phyloP scores from a whole-genome alignment of 1,140 invertebrate genomes.

The Cepaea nemoralis region DNA sequence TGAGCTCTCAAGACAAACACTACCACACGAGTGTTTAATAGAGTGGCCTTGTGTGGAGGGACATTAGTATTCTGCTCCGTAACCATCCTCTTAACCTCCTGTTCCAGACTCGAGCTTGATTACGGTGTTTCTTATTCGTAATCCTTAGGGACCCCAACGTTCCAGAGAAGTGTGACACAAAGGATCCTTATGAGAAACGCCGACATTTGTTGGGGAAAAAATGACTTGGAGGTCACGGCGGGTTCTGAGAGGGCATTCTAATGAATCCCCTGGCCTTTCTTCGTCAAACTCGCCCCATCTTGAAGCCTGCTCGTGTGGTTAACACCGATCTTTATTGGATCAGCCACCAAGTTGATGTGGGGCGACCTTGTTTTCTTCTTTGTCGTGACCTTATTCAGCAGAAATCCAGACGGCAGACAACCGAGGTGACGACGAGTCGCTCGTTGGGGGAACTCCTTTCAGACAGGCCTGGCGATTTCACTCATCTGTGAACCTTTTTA shows the following conservation, averaged over 20 bases:
- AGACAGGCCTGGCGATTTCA: not conserved
- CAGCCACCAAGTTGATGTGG: not conserved
- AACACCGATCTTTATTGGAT: not conserved
- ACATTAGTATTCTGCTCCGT: not conserved
- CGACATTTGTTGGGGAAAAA: conserved; percentile 2
- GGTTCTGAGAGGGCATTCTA: conserved; percentile 11
- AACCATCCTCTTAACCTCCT: conserved; percentile 2
- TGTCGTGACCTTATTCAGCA: not conserved
- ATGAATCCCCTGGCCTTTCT: not conserved
- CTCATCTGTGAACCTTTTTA: not conserved
- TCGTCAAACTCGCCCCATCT: conserved; percentile 2
- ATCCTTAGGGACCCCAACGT: not conserved
- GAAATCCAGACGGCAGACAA: not conserved
- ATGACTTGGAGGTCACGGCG: not conserved
- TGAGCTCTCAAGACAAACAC: conserved; percentile 9
- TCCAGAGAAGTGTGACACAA: conserved; percentile 5
- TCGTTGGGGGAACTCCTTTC: not conserved
- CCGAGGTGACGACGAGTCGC: not conserved
- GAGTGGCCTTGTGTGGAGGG: not conserved
- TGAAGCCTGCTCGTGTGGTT: conserved; percentile 3
- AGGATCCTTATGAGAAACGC: conserved; percentile 1
- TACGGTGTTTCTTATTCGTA: not conserved
- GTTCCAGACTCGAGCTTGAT: not conserved
- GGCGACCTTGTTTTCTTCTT: conserved; percentile 1
- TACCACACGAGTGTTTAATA: not conserved